Evolutionary conservation across 2,888 invertebrate species (phyloP).

Genomic region (Tetranychus piercei): DNA sequence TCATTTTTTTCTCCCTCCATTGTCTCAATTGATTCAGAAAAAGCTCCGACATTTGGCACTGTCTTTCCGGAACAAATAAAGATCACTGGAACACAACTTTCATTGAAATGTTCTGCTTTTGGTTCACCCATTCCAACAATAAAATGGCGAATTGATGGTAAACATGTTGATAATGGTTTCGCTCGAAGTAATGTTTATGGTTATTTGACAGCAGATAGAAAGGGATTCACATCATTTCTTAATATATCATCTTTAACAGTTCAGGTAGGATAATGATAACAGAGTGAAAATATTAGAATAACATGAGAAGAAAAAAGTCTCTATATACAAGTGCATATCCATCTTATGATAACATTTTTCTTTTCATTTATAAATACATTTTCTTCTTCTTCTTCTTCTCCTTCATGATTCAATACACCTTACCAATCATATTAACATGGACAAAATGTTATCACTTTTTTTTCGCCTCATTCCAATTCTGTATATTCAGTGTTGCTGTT

Average conservation of each 20-base stretch:
- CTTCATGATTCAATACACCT: no score
- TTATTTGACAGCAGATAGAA: not conserved
- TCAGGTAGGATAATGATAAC: conserved; percentile 13
- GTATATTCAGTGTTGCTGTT: not conserved
- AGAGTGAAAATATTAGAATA: not conserved
- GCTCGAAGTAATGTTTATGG: not conserved
- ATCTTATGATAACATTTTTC: not conserved
- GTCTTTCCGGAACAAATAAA: conserved; percentile 21
- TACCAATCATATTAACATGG: no score
- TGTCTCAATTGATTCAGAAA: conserved; percentile 16
- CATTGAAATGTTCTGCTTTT: conserved; percentile 24
- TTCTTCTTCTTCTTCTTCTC: not conserved
- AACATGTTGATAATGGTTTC: conserved; percentile 8
- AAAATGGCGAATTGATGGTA: conserved; percentile 25
- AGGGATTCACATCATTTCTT: conserved; percentile 17
- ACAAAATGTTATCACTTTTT: not conserved
- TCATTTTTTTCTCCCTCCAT: no score
- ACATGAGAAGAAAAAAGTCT: not conserved
- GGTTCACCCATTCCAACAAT: conserved; percentile 25
- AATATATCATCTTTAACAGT: conserved; percentile 20
- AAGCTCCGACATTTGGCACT: conserved; percentile 16
- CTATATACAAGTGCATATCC: not conserved
- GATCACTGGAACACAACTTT: conserved; percentile 16
- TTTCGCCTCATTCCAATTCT: not conserved
- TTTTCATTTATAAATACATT: not conserved